Evolutionary conservation across 2,113 vertebrate species (phyloP).

Genomic region (Leucosticte australis): DNA sequence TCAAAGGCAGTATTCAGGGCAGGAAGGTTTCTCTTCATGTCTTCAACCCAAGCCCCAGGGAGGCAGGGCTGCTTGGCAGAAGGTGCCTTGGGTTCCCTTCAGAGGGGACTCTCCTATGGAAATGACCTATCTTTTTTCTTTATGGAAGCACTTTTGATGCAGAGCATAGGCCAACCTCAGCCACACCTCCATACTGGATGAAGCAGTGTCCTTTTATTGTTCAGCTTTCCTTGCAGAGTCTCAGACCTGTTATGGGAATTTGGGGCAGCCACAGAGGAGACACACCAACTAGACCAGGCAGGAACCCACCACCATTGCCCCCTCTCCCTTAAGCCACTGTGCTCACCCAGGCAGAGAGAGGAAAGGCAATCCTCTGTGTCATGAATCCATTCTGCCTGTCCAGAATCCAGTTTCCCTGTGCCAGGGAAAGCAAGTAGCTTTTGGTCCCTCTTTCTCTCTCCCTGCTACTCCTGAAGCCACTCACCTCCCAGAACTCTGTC

Average conservation of each 20-base stretch:
- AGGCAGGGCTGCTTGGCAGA: background rate
- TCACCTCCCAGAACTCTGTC: background rate
- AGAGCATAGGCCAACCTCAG: rapidly evolving
- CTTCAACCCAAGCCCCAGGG: background rate
- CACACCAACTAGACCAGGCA: background rate
- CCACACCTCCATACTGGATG: background rate
- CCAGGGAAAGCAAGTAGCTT: background rate
- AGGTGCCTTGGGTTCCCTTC: background rate
- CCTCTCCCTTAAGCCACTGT: background rate
- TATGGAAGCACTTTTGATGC: background rate
- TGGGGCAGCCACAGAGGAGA: background rate
- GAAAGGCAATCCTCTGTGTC: background rate
- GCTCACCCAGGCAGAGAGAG: background rate
- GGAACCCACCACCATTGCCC: rapidly evolving
- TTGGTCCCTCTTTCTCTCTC: background rate
- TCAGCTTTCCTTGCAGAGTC: background rate
- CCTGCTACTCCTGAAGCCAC: too few species aligned
- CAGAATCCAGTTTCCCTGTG: background rate
- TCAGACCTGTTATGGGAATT: background rate
- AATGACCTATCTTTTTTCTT: background rate
- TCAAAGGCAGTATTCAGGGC: background rate
- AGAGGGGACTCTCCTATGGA: background rate
- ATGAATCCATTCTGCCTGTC: background rate
- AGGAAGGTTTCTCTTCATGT: background rate
- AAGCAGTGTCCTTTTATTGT: background rate